Conservation (phyloP, 2,113 vertebrate genomes). For the Pantherophis guttatus region DNA sequence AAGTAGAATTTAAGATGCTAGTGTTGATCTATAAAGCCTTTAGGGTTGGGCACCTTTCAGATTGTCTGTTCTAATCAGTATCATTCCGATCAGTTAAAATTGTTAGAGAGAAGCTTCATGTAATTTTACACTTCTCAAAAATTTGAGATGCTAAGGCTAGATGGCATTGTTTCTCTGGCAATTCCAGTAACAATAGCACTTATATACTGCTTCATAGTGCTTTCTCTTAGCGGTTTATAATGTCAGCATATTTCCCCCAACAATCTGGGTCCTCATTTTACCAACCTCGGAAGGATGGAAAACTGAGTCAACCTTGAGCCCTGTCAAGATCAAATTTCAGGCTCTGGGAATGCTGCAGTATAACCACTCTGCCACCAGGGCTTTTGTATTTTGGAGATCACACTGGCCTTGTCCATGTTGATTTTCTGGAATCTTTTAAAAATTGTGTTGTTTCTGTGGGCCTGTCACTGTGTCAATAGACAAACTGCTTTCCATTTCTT, state of each 20-base stretch:
- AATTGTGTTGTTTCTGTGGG: background rate
- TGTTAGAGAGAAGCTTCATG: background rate
- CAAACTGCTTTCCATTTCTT: no score
- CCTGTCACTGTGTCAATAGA: no score
- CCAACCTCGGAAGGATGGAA: no score
- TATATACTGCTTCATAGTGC: no score
- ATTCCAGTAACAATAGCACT: background rate
- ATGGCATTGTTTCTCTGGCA: background rate
- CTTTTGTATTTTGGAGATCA: background rate
- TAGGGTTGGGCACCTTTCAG: background rate
- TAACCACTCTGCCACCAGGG: no score
- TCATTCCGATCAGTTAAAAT: background rate
- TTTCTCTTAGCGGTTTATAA: no score
- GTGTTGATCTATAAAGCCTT: background rate
- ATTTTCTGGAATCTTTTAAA: background rate
- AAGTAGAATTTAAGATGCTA: background rate
- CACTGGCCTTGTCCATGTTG: background rate
- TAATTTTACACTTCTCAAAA: background rate
- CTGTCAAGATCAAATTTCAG: no score
- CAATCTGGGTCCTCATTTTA: no score
- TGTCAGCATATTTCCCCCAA: no score
- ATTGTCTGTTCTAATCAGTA: background rate
- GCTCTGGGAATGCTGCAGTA: no score
- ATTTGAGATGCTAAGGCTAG: background rate
- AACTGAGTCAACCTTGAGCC: no score